phyloP scores from a whole-genome alignment of 2,888 invertebrate species.

The Andrena dorsata region DNA sequence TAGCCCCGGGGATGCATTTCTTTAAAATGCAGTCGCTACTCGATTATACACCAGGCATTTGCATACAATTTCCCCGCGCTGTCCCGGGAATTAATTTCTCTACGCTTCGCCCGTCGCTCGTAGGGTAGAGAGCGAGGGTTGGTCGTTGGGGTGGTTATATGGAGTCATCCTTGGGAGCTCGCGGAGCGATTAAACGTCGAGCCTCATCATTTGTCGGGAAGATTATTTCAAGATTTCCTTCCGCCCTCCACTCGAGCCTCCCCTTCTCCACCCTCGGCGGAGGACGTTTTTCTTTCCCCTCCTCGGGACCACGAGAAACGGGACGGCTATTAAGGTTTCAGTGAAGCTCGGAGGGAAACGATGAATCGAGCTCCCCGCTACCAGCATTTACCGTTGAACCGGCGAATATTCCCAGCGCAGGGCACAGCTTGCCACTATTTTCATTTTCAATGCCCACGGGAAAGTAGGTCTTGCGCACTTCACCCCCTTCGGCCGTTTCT shows the following conservation, averaged over 20 bases:
- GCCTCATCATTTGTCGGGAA: neutral
- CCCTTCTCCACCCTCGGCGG: neutral
- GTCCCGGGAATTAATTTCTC: neutral
- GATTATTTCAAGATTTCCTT: constrained; percentile 10
- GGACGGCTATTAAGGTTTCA: constrained; percentile 16
- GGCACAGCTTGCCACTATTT: constrained; percentile 46
- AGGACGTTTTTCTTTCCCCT: neutral
- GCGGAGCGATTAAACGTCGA: neutral
- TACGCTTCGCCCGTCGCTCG: neutral
- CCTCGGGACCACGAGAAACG: neutral
- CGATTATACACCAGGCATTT: constrained; percentile 23
- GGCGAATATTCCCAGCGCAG: constrained; percentile 25
- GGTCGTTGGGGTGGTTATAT: neutral
- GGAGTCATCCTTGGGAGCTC: neutral
- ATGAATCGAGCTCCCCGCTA: neutral
- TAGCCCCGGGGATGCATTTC: neutral
- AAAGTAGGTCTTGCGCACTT: constrained; percentile 61
- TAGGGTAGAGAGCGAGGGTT: neutral
- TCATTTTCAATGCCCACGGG: constrained; percentile 55
- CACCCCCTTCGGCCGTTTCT: constrained; percentile 39
- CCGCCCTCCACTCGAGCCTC: neutral
- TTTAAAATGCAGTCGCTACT: constrained; percentile 5
- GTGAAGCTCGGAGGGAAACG: neutral
- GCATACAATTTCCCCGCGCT: constrained; percentile 16
- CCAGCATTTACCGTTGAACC: neutral